A percentile compares a stretch with the other conserved stretches of the same genome.
phyloP scores from a whole-genome alignment of 2,797 vertebrate genomes.

The Gambusia yucatana region DNA sequence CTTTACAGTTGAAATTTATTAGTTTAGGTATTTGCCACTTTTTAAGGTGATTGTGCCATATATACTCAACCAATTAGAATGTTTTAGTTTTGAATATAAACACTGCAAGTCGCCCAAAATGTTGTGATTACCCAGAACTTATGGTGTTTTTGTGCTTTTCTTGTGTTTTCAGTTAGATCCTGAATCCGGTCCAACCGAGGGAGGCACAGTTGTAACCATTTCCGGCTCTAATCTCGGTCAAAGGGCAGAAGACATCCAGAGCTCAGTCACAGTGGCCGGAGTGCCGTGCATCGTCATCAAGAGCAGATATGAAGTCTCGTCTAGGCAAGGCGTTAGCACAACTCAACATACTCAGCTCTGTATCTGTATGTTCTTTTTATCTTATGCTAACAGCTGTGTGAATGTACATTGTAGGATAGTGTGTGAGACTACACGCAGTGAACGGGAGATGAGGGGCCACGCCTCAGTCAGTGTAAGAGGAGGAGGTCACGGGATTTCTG shows the following conservation, averaged over 20 bases:
- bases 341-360: neutral
- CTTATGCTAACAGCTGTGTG: neutral
- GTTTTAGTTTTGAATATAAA: neutral
- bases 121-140: neutral
- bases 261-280: slow-evolving; percentile 89
- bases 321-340: slow-evolving; percentile 79
- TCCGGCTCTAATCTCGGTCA: slow-evolving; percentile 97
- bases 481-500: slow-evolving; percentile 87
- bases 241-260: slow-evolving; percentile 90
- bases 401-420: slow-evolving; percentile 83
- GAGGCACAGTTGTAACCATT: slow-evolving; percentile 93
- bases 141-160: neutral
- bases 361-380: neutral
- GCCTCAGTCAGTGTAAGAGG: slow-evolving; percentile 88
- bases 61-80: neutral
- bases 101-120: too few relatives aligned
- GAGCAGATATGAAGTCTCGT: slow-evolving; percentile 92
- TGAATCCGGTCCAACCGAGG: slow-evolving; percentile 90
- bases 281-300: slow-evolving; percentile 88
- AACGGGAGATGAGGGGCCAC: slow-evolving; percentile 82
- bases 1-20: neutral
- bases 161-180: slow-evolving; percentile 86
- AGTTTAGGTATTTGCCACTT: neutral
- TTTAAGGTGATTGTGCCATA: neutral
- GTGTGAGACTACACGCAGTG: slow-evolving; percentile 86